A percentile compares a stretch with the other conserved stretches of the same genome.
phyloP scores from a whole-genome alignment of 92 coral and sea anemone species.

The Palythoa heliodiscus region DNA sequence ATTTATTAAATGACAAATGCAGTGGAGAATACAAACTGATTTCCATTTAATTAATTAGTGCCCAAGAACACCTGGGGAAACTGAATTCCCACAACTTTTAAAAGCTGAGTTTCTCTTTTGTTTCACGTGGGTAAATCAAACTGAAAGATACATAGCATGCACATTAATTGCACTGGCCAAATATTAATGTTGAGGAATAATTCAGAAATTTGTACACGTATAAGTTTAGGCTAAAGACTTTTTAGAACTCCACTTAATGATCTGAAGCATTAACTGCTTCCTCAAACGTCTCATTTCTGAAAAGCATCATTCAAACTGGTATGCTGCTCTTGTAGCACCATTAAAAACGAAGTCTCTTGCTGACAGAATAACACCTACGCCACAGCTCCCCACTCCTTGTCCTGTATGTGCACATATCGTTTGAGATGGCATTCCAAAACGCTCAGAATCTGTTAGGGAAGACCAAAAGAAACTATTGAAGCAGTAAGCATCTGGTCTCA shows the following conservation, averaged over 20 bases:
- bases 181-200: too few species aligned
- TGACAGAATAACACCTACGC: conserved; percentile 62
- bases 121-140: too few species aligned
- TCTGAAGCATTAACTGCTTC: conserved; percentile 44
- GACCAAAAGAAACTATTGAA: conserved; percentile 47
- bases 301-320: conserved; percentile 44
- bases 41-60: too few species aligned
- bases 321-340: neutral
- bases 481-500: conserved; percentile 15
- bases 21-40: too few species aligned
- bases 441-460: conserved; percentile 14
- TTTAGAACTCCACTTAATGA: conserved; percentile 43
- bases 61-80: too few species aligned
- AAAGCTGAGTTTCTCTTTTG: too few species aligned
- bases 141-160: too few species aligned
- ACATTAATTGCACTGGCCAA: too few species aligned
- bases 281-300: conserved; percentile 47
- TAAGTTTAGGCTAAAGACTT: too few species aligned
- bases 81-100: too few species aligned
- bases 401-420: neutral
- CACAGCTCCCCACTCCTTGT: conserved; percentile 64
- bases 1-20: too few species aligned
- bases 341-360: conserved; percentile 53
- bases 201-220: too few species aligned
- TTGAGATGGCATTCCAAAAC: conserved; percentile 68